Conservation (phyloP, 2,113 vertebrate species). For the Pelecanoides urinatrix region DNA sequence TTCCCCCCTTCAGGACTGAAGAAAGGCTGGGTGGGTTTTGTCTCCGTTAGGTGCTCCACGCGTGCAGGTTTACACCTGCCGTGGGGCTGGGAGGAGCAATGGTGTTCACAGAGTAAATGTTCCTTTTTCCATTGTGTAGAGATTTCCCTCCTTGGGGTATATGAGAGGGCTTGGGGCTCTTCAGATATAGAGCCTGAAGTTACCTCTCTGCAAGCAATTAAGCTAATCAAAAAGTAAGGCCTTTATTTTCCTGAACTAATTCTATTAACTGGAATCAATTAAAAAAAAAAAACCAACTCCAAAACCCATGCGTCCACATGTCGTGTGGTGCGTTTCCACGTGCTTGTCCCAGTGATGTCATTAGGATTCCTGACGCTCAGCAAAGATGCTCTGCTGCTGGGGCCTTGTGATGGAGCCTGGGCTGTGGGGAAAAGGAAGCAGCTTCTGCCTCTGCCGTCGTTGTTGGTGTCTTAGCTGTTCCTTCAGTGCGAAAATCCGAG, state of each 20-base stretch:
- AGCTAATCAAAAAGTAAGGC: constrained; percentile 33
- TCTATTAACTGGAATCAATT: constrained; percentile 44
- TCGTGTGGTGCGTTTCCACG: accelerated
- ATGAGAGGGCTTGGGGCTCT: neutral
- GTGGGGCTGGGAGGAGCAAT: neutral
- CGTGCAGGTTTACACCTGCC: neutral
- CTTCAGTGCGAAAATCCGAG: too few species aligned
- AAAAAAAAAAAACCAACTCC: neutral
- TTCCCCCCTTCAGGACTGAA: neutral
- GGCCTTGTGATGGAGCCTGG: accelerated
- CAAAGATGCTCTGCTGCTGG: neutral
- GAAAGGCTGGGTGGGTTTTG: neutral
- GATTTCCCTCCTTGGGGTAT: neutral
- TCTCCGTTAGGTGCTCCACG: neutral
- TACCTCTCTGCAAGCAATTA: neutral
- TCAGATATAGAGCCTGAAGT: neutral
- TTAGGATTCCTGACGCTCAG: accelerated
- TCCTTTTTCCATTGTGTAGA: neutral
- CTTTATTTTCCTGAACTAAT: constrained; percentile 36
- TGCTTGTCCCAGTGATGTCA: neutral
- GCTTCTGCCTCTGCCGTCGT: accelerated
- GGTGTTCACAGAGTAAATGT: neutral
- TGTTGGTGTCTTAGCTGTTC: neutral
- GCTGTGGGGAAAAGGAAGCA: accelerated
- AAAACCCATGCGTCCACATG: accelerated